Conservation (phyloP, 92 coral and sea anemone genomes). For the Parazoanthus swiftii region DNA sequence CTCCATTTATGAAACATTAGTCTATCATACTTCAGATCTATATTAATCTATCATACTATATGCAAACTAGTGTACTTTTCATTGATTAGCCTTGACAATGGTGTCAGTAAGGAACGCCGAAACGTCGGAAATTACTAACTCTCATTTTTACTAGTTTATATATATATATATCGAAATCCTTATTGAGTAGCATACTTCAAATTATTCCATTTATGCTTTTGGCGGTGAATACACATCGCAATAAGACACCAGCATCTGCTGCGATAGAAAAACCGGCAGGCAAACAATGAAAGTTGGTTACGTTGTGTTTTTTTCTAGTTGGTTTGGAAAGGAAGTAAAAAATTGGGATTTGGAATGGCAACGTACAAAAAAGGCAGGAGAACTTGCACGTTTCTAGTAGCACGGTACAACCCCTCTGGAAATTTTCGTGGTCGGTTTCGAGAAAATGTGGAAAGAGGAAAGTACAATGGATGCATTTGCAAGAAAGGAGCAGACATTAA, state of each 20-base stretch:
- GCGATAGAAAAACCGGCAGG: too few relatives aligned
- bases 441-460: not conserved
- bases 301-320: not conserved
- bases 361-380: not conserved
- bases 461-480: not conserved
- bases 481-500: slow-evolving; percentile 10
- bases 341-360: slow-evolving; percentile 5
- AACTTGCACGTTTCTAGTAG: not conserved
- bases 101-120: too few relatives aligned
- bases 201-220: too few relatives aligned
- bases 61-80: too few relatives aligned
- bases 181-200: too few relatives aligned
- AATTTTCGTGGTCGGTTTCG: slow-evolving; percentile 1
- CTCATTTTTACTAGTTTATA: too few relatives aligned
- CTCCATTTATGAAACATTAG: too few relatives aligned
- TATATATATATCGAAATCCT: too few relatives aligned
- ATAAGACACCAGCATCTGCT: not conserved
- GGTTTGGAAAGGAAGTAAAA: not conserved
- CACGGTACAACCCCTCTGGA: not conserved
- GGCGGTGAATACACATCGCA: not conserved
- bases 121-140: too few relatives aligned
- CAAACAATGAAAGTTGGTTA: not conserved
- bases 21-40: too few relatives aligned
- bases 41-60: too few relatives aligned
- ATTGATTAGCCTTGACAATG: too few relatives aligned